A percentile compares a stretch with the other conserved stretches of the same genome.
phyloP scores from a whole-genome alignment of 2,888 invertebrate genomes.

The Sinohyriopsis cumingii region DNA sequence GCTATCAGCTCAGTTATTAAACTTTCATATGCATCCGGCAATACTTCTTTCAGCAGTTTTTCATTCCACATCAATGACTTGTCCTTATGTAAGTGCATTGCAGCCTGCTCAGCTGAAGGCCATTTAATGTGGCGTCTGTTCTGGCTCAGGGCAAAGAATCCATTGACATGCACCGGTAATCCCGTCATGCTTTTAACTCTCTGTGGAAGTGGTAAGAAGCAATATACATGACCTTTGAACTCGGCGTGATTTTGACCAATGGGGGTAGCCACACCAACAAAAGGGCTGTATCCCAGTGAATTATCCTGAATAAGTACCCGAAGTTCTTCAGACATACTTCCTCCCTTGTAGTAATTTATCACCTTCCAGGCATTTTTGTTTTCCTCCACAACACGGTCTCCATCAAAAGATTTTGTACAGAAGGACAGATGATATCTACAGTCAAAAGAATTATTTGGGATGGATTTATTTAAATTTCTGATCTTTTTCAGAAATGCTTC shows the following conservation, averaged over 20 bases:
- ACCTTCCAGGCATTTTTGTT: not conserved
- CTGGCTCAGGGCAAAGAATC: conserved; percentile 62
- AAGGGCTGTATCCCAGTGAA: conserved; percentile 15
- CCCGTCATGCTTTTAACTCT: conserved; percentile 55
- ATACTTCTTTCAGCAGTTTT: conserved; percentile 49
- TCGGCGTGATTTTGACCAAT: not conserved
- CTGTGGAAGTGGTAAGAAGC: conserved; percentile 63
- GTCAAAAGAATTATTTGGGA: too few relatives aligned
- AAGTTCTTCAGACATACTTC: conserved; percentile 14
- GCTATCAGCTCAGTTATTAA: conserved; percentile 33
- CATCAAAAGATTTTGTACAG: too few relatives aligned
- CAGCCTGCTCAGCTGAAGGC: conserved; percentile 47
- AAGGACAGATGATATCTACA: too few relatives aligned
- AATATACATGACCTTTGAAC: conserved; percentile 23
- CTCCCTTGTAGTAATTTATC: conserved; percentile 14
- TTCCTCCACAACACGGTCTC: too few relatives aligned
- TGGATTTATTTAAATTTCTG: too few relatives aligned
- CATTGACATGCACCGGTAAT: conserved; percentile 64
- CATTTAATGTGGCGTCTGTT: conserved; percentile 65
- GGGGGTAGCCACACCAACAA: conserved; percentile 21
- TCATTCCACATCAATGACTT: conserved; percentile 60
- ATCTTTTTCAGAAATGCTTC: too few relatives aligned
- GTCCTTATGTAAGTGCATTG: conserved; percentile 32
- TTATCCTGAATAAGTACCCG: conserved; percentile 10
- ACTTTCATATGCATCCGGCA: conserved; percentile 45